phyloP scores from a whole-genome alignment of 2,113 vertebrate genomes.

The Panurus biarmicus region DNA sequence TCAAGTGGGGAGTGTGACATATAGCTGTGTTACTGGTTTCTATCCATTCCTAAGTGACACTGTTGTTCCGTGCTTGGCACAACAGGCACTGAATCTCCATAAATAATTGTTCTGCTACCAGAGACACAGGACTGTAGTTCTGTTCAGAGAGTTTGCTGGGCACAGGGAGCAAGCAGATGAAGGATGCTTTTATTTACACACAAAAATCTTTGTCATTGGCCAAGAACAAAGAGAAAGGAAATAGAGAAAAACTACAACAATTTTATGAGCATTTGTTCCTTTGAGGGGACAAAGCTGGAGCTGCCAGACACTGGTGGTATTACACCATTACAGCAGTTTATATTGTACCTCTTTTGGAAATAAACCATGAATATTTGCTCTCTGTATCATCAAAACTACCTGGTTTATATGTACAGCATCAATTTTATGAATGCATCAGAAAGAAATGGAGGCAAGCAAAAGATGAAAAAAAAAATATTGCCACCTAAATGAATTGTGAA shows the following conservation, averaged over 20 bases:
- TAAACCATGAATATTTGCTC: not conserved
- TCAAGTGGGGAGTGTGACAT: not conserved
- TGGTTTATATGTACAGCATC: not conserved
- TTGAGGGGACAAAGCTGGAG: not conserved
- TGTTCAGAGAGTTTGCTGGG: not conserved
- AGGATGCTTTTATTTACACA: constrained; percentile 13
- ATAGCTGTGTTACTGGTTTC: not conserved
- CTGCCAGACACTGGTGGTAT: not conserved
- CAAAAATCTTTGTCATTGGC: not conserved
- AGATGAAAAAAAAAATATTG: not conserved
- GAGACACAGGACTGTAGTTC: not conserved
- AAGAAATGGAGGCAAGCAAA: not conserved
- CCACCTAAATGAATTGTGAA: not conserved
- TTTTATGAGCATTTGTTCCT: not conserved
- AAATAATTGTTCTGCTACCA: constrained; percentile 37
- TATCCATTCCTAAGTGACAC: not conserved
- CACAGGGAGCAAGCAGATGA: not conserved
- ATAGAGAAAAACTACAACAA: not conserved
- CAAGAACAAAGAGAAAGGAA: not conserved
- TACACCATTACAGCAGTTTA: not conserved
- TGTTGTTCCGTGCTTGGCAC: not conserved
- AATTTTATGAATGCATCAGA: not conserved
- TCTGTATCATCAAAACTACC: not conserved
- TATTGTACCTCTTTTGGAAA: not conserved
- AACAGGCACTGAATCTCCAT: not conserved